Conservation (phyloP, 2,888 invertebrate species). For the Folsomia candida region DNA sequence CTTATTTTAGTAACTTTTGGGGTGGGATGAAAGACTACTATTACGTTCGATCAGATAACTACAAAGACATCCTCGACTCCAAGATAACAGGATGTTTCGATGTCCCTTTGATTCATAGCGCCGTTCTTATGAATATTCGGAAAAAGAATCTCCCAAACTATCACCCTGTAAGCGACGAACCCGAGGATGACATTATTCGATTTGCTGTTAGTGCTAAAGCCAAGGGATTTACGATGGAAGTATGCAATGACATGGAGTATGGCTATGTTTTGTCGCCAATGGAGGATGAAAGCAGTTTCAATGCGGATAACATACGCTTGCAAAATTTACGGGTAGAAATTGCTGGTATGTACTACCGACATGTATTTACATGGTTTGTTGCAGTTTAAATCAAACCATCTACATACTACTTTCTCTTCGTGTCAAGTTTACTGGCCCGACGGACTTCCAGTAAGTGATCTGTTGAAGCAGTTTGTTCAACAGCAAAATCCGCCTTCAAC, state of each 20-base stretch:
- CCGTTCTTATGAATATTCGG: slow-evolving; percentile 74
- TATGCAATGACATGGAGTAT: slow-evolving; percentile 78
- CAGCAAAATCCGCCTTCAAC: slow-evolving; percentile 59
- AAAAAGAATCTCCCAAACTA: slow-evolving; percentile 62
- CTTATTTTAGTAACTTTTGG: slow-evolving; percentile 77
- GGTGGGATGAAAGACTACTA: slow-evolving; percentile 84
- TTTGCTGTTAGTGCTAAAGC: slow-evolving; percentile 80
- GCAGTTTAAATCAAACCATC: slow-evolving; percentile 10
- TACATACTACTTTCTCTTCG: not conserved
- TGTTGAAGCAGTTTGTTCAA: slow-evolving; percentile 29
- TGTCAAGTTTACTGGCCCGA: slow-evolving; percentile 49
- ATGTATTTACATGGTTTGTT: too few relatives aligned
- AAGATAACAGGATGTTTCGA: slow-evolving; percentile 67
- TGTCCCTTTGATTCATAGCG: slow-evolving; percentile 90
- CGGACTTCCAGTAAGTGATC: slow-evolving; percentile 28
- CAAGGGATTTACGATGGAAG: slow-evolving; percentile 65
- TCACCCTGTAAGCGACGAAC: slow-evolving; percentile 55
- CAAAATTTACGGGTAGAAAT: slow-evolving; percentile 73
- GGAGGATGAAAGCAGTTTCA: slow-evolving; percentile 65
- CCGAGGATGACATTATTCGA: slow-evolving; percentile 86
- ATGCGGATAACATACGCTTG: slow-evolving; percentile 69
- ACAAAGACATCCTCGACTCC: slow-evolving; percentile 72
- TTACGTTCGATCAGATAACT: slow-evolving; percentile 78
- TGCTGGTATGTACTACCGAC: slow-evolving; percentile 62
- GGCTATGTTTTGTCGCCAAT: slow-evolving; percentile 81